Conservation (phyloP, 2,113 vertebrate species). For the Galemys pyrenaicus region DNA sequence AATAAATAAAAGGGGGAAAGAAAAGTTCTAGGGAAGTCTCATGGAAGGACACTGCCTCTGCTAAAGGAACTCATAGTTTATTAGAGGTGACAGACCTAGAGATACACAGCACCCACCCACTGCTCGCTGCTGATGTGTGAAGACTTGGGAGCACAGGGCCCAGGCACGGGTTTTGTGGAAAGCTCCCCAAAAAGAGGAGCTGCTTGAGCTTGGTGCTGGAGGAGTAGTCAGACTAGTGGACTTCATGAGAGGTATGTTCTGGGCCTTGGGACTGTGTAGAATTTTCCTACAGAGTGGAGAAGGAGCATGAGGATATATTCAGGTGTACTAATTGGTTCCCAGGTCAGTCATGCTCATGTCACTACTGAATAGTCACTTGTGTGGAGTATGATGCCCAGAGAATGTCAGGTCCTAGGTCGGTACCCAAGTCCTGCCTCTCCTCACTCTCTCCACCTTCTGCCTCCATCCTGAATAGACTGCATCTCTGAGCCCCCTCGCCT, state of each 20-base stretch:
- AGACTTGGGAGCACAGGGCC: not conserved
- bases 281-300: no score
- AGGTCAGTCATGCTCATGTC: not conserved
- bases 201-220: no score
- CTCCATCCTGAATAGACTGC: not conserved
- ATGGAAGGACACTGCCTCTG: not conserved
- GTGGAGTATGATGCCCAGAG: not conserved
- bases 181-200: not conserved
- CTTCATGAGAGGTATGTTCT: not conserved
- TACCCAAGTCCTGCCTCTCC: no score
- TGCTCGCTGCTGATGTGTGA: not conserved
- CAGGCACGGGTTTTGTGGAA: not conserved
- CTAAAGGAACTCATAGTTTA: not conserved
- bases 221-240: not conserved
- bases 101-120: not conserved
- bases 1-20: no score
- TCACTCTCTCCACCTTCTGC: not conserved
- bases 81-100: not conserved
- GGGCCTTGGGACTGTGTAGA: fast-evolving
- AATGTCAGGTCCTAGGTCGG: not conserved
- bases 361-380: no score
- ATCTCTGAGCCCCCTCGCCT: not conserved
- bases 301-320: not conserved
- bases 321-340: not conserved
- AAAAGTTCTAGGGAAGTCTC: not conserved